Evolutionary conservation across 2,888 invertebrate genomes (phyloP), one percentile per base, ranked within the genome.

Genomic region (Drosophila mimetica): DNA sequence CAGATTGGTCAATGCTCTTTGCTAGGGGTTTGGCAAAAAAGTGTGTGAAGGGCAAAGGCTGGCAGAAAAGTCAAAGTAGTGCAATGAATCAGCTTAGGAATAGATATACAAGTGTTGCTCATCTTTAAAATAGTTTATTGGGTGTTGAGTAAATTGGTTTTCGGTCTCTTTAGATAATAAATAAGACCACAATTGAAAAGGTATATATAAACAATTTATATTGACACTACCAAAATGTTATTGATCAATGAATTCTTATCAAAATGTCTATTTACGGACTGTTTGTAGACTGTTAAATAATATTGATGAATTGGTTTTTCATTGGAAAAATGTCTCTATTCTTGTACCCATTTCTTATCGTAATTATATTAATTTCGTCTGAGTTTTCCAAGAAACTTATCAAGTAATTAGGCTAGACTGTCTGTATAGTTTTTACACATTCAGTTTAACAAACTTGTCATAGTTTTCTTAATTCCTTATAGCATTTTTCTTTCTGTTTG

Each of bases 31-130:
- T 1, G 5, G 37, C 20, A 41, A 25, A 34, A 52, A 69, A 59
- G 58, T 52, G 69, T 67, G 69, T 69, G 67, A 69, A 69, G 69
- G 69, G 69, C 69, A 52, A 46, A 58, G 44, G 42, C 41, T 55
- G 34, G 37, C 34, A 34, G 37, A 34, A 28, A 14, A 37, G 44
- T 18, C 48, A 20, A 51, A 42, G 22, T 51, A 22, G 32, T 50
- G 8, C 22, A 18, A 25, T 64, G 64, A 64, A 42, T 63, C 63
- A 63, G 6, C 14, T 5, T 6, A 28, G 41, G 14, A n/a, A n/a
- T 20, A 51, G 28, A 39, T 14, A 41, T 11, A 20, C 28, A 16
- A 37, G 20, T 9, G 8, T 25, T 34, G 14, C 25, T 16, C 42
- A 39, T 18, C 11, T 18, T 18, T 13, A 18, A 39, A 39, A 13